Conservation (phyloP, 2,797 vertebrate genomes). For the Cirrhinus molitorella region DNA sequence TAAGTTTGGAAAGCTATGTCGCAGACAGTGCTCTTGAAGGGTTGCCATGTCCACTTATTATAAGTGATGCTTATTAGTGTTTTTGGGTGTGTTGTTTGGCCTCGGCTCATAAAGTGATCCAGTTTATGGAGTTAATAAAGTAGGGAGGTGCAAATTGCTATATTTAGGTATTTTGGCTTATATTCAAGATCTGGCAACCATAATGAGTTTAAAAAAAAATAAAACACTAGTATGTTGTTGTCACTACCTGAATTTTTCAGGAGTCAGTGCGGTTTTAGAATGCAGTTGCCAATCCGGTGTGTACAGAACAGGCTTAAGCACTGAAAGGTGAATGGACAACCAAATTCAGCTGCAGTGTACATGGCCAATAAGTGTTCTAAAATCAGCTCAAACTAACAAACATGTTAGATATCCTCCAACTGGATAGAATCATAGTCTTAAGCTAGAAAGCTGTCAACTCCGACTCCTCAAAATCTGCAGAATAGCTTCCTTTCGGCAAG, state of each 20-base stretch:
- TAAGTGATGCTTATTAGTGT: neutral
- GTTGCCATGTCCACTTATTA: neutral
- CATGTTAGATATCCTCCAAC: neutral
- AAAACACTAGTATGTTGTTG: neutral
- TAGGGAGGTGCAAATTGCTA: neutral
- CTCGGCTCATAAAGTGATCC: neutral
- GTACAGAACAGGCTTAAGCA: neutral
- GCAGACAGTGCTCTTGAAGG: neutral
- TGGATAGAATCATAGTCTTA: neutral
- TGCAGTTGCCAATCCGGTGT: neutral
- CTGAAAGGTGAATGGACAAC: neutral
- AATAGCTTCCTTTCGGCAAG: neutral
- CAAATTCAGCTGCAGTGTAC: neutral
- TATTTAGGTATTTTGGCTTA: neutral
- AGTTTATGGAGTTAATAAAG: neutral
- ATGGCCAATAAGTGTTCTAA: neutral
- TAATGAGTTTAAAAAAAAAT: neutral
- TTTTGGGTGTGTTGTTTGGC: neutral
- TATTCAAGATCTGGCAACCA: neutral
- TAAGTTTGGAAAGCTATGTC: neutral
- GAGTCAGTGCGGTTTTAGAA: neutral
- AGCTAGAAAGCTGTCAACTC: neutral
- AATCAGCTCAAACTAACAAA: neutral
- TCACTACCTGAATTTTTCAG: neutral
- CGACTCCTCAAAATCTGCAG: neutral